Evolutionary conservation across 2,888 invertebrate species (phyloP), one percentile per base, ranked within the genome.

Genomic region (Nemoura dubitans): DNA sequence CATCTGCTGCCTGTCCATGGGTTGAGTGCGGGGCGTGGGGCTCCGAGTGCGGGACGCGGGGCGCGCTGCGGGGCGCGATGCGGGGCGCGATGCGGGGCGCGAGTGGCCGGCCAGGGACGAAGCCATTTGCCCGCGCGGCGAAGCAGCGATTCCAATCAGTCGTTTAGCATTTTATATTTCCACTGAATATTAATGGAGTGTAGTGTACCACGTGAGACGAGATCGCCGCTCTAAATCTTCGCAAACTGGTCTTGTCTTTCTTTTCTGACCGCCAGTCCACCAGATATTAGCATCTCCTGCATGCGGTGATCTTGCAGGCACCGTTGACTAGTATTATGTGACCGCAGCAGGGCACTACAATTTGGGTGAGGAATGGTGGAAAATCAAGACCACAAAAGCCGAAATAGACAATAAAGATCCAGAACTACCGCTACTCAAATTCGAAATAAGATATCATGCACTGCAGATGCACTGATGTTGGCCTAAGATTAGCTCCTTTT

Each of bases 101-200:
- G 59, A 59, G 1, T 14, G 10, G 14, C 14, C 14, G 59, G 21
- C 59, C 21, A 59, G 59, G 2, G 59, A 59, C 59, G 59, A 59
- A 59, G 59, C 16, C 59, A 59, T 59, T 59, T 59, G 21, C 6
- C 14, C 59, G 59, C n/a, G n/a, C n/a, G n/a, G n/a, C n/a, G n/a
- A n/a, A n/a, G n/a, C n/a, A n/a, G n/a, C 59, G 59, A 59, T 59
- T 21, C 59, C 59, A 59, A 59, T 59, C 59, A 59, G 59, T 59
- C 59, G 59, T 59, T 59, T 59, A 59, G 21, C 59, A 59, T 59
- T 59, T 59, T 59, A 59, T 59, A 21, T 59, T 59, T 59, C 59
- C 14, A 59, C 59, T 59, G 59, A 59, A 59, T 59, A 59, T 59
- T 59, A 59, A 59, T 59, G 59, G 59, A 21, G 59, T 59, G 59